A percentile compares a stretch with the other conserved stretches of the same genome.
Conservation (phyloP, 1,140 invertebrate species). For the Gryllus bimaculatus region DNA sequence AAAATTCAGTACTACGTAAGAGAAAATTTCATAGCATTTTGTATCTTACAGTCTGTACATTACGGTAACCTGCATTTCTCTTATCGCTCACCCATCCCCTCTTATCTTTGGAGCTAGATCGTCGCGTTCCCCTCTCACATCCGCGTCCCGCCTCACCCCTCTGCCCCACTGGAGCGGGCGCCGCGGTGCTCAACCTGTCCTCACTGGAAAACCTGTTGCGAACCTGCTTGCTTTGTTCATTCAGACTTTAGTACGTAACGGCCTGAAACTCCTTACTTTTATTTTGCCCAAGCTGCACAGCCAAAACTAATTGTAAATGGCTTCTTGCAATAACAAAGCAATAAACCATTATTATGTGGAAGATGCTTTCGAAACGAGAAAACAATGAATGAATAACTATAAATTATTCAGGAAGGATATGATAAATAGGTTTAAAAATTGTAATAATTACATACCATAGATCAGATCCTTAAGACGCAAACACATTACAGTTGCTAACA, state of each 20-base stretch:
- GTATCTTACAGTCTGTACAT: neutral
- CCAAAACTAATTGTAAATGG: conserved; percentile 25
- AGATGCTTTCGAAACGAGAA: conserved; percentile 34
- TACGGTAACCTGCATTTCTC: neutral
- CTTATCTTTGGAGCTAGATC: neutral
- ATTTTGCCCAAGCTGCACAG: conserved; percentile 26
- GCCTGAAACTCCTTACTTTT: neutral
- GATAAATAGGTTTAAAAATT: conserved; percentile 3
- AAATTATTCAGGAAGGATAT: conserved; percentile 5
- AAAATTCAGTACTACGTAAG: neutral
- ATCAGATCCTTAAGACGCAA: conserved; percentile 1
- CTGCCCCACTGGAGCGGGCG: too few relatives aligned
- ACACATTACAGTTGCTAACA: neutral
- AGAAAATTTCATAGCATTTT: neutral
- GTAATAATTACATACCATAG: conserved; percentile 1
- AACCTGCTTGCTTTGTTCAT: too few relatives aligned
- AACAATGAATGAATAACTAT: conserved; percentile 7
- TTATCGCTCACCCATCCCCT: neutral
- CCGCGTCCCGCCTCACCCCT: neutral
- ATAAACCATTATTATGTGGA: conserved; percentile 41
- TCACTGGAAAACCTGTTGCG: too few relatives aligned
- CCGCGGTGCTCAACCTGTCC: neutral
- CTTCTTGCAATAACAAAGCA: conserved; percentile 44
- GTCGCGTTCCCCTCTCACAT: neutral
- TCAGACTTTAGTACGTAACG: neutral